Evolutionary conservation across 2,888 invertebrate genomes (phyloP).

Genomic region (Caenorhabditis imperialis): DNA sequence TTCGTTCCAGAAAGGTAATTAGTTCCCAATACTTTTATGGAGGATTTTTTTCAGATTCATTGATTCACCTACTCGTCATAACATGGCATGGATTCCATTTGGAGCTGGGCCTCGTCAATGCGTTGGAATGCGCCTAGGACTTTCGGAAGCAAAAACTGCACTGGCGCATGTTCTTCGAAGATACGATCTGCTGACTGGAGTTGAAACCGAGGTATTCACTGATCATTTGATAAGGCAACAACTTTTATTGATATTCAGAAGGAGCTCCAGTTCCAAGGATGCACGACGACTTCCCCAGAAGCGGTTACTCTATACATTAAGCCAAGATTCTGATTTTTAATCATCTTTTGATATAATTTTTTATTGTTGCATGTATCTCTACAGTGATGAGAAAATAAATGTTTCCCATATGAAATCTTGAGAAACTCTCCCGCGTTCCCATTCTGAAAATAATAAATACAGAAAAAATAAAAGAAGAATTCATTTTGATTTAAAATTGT

Average conservation of each 20-base stretch:
- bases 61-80: conserved; percentile 21
- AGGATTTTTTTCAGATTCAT: conserved; percentile 50
- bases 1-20: conserved; percentile 72
- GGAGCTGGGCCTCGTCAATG: conserved; percentile 74
- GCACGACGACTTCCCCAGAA: conserved; percentile 34
- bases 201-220: conserved; percentile 62
- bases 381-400: too few species aligned
- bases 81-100: conserved; percentile 64
- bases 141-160: conserved; percentile 70
- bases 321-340: conserved; percentile 5
- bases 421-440: too few species aligned
- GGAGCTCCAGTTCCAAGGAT: conserved; percentile 47
- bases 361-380: too few species aligned
- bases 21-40: too few species aligned
- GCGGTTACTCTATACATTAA: conserved; percentile 25
- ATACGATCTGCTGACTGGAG: conserved; percentile 56
- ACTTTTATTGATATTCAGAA: conserved; percentile 17
- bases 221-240: not conserved
- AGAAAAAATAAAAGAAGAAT: too few species aligned
- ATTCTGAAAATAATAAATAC: too few species aligned
- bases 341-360: too few species aligned
- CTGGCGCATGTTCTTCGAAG: conserved; percentile 64
- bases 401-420: too few species aligned
- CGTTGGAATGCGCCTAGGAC: conserved; percentile 72
- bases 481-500: too few species aligned